Percentiles rank a stretch among this genome's conserved stretches.
Conservation (phyloP, 2,113 vertebrate genomes). For the Apistogramma diplotaenia region DNA sequence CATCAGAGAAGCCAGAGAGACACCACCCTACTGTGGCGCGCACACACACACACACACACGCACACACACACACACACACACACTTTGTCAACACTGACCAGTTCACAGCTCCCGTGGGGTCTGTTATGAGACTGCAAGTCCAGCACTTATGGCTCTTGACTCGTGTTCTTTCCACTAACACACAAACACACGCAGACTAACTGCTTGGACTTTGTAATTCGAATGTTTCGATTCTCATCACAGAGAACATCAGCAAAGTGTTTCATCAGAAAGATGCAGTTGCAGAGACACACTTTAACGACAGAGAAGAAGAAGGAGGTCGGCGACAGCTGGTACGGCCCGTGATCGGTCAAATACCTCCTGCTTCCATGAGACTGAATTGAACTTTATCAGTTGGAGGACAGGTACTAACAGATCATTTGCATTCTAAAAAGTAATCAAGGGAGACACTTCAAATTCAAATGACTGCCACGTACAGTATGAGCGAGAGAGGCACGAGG, state of each 20-base stretch:
- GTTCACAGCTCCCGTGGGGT: constrained; percentile 60
- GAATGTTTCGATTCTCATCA: neutral
- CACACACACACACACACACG: neutral
- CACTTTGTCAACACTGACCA: constrained; percentile 48
- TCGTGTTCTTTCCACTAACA: constrained; percentile 6
- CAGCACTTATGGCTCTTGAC: constrained; percentile 64
- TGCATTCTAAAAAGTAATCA: constrained; percentile 27
- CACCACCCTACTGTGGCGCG: neutral
- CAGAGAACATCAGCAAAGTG: neutral
- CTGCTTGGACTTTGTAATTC: neutral
- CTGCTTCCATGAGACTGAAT: neutral
- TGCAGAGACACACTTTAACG: neutral
- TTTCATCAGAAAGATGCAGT: neutral
- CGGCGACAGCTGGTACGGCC: neutral
- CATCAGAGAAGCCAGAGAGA: constrained; percentile 20
- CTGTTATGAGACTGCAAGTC: constrained; percentile 69
- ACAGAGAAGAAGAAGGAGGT: neutral
- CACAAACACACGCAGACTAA: constrained; percentile 7
- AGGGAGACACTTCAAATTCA: constrained; percentile 7
- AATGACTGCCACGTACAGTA: neutral
- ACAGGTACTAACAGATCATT: constrained; percentile 12
- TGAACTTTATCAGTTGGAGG: constrained; percentile 1
- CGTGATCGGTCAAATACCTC: neutral
- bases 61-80: constrained; percentile 15
- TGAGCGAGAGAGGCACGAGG: neutral